phyloP scores from a whole-genome alignment of 2,888 invertebrate genomes.

The Acronicta psi region DNA sequence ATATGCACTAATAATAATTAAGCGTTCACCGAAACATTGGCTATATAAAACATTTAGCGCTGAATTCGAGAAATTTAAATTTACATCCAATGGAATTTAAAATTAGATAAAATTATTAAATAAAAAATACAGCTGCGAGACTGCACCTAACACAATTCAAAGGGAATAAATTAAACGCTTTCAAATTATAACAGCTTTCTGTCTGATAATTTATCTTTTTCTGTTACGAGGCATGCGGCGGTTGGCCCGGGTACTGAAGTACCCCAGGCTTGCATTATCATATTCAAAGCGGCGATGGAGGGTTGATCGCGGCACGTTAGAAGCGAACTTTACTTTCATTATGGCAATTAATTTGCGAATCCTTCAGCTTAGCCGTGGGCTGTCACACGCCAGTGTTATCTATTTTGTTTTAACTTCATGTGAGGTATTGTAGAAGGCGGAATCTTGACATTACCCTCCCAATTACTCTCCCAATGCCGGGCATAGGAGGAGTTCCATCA shows the following conservation, averaged over 20 bases:
- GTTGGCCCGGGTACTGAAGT: constrained; percentile 22
- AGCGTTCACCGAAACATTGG: constrained; percentile 29
- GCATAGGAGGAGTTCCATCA: no score
- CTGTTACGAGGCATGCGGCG: constrained; percentile 48
- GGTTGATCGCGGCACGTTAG: constrained; percentile 67
- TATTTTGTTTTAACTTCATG: constrained; percentile 28
- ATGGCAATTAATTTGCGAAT: constrained; percentile 72
- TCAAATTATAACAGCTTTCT: constrained; percentile 65
- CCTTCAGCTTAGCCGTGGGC: constrained; percentile 58
- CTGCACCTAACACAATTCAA: constrained; percentile 55
- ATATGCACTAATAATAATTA: constrained; percentile 26
- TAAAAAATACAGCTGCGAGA: constrained; percentile 25
- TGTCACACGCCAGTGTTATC: constrained; percentile 43
- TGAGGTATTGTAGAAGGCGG: background rate
- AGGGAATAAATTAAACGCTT: constrained; percentile 65
- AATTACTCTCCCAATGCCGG: no score
- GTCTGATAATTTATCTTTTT: constrained; percentile 61
- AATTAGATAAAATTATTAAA: constrained; percentile 50
- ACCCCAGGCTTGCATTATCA: constrained; percentile 57
- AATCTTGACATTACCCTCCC: no score
- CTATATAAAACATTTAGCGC: constrained; percentile 32
- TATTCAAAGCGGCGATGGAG: constrained; percentile 57
- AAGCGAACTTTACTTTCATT: constrained; percentile 69
- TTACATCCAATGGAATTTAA: constrained; percentile 39
- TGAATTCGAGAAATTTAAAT: constrained; percentile 17